Conservation (phyloP, 2,113 vertebrate species). For the Apistogramma diplotaenia region DNA sequence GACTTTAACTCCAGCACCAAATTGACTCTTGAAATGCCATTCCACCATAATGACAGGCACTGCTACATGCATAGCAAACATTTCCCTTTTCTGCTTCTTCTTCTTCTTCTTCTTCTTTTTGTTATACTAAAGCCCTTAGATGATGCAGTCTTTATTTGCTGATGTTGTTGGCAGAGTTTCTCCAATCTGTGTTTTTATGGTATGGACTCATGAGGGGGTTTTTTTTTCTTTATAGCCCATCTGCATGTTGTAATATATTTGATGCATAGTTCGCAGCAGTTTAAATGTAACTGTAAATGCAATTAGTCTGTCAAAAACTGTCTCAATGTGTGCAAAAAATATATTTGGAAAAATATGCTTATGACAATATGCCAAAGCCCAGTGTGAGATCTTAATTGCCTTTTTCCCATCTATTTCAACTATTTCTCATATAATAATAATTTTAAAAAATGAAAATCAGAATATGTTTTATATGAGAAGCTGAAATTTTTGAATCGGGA, state of each 20-base stretch:
- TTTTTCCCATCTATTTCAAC: background rate
- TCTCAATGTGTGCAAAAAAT: background rate
- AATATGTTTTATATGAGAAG: background rate
- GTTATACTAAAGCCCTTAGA: background rate
- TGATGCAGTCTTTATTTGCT: background rate
- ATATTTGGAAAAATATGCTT: background rate
- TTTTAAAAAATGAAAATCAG: background rate
- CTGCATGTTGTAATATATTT: background rate
- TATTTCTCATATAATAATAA: background rate
- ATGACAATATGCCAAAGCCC: background rate
- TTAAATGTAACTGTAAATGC: background rate
- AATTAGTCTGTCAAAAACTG: background rate
- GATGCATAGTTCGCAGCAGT: background rate
- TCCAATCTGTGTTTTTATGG: background rate
- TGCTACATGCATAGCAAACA: background rate
- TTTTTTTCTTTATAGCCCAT: background rate
- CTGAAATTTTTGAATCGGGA: background rate
- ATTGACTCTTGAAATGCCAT: constrained; percentile 10
- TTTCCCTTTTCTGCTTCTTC: background rate
- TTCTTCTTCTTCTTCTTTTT: background rate
- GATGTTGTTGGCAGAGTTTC: background rate
- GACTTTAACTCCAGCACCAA: constrained; percentile 15
- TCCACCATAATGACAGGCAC: background rate
- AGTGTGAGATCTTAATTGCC: background rate
- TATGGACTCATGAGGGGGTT: background rate